Evolutionary conservation across 2,797 vertebrate genomes (phyloP).

Genomic region (Oreonectes daqikongensis): DNA sequence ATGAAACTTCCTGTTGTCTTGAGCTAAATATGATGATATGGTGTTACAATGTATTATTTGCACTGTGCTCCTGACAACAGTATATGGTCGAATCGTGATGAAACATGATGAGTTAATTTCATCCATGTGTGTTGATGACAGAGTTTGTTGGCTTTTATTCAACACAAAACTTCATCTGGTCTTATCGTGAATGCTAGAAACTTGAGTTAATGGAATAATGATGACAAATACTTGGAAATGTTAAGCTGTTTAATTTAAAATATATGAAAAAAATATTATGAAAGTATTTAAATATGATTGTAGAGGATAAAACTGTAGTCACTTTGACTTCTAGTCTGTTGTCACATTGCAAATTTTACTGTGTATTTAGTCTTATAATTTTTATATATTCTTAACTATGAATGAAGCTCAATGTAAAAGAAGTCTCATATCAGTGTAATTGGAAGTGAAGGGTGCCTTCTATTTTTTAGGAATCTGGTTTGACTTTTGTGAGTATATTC

Average conservation of each 20-base stretch:
- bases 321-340: too few species aligned
- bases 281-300: too few species aligned
- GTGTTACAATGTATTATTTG: neutral
- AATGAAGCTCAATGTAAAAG: constrained; percentile 1
- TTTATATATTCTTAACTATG: neutral
- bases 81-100: neutral
- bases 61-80: neutral
- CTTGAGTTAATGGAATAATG: too few species aligned
- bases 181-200: neutral
- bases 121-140: neutral
- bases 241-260: neutral
- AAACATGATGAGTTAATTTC: neutral
- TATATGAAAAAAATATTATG: neutral
- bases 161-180: neutral
- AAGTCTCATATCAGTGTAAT: constrained; percentile 19
- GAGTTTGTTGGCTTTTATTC: too few species aligned
- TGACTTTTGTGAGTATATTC: constrained; percentile 32
- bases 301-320: too few species aligned
- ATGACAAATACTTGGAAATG: neutral
- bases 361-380: too few species aligned
- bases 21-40: neutral
- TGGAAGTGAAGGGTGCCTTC: constrained; percentile 39
- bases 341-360: too few species aligned
- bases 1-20: neutral
- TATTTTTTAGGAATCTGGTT: constrained; percentile 35